Evolutionary conservation across 2,888 invertebrate genomes (phyloP).

Genomic region (Stenolophus ochropezus): DNA sequence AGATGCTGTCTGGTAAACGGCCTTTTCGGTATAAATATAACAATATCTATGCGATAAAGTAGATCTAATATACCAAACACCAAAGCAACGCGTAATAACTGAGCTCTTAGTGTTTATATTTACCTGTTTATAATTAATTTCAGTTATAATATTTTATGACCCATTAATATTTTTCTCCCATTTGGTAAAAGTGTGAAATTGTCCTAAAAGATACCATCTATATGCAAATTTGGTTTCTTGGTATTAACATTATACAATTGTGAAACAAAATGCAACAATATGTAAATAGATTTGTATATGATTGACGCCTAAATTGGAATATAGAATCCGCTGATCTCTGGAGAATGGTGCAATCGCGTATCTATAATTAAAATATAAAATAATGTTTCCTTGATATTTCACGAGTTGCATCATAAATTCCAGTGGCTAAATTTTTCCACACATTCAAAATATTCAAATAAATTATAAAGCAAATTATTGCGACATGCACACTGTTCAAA

Average conservation of each 20-base stretch:
- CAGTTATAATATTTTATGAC: too few relatives aligned
- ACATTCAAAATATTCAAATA: slow-evolving; percentile 18
- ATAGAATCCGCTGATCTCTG: slow-evolving; percentile 5
- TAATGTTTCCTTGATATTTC: slow-evolving; percentile 32
- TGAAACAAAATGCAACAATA: not conserved
- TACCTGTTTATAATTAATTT: too few relatives aligned
- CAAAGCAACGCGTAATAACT: too few relatives aligned
- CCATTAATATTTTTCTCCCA: too few relatives aligned
- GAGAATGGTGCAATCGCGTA: slow-evolving; percentile 14
- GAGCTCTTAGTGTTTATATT: too few relatives aligned
- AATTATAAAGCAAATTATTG: slow-evolving; percentile 24
- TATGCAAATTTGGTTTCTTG: not conserved
- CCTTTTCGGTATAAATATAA: too few relatives aligned
- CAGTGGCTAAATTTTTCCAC: slow-evolving; percentile 10
- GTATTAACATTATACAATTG: not conserved
- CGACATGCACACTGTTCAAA: not conserved
- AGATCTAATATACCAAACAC: too few relatives aligned
- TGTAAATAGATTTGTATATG: slow-evolving; percentile 12
- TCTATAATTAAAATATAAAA: slow-evolving; percentile 39
- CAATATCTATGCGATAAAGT: too few relatives aligned
- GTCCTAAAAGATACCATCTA: not conserved
- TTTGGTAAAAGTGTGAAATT: too few relatives aligned
- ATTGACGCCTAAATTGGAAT: not conserved
- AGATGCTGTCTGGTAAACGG: too few relatives aligned
- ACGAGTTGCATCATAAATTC: slow-evolving; percentile 34